Base-by-base conservation (phyloP, 2,888 invertebrate genomes). In the Sisyra terminalis region DNA sequence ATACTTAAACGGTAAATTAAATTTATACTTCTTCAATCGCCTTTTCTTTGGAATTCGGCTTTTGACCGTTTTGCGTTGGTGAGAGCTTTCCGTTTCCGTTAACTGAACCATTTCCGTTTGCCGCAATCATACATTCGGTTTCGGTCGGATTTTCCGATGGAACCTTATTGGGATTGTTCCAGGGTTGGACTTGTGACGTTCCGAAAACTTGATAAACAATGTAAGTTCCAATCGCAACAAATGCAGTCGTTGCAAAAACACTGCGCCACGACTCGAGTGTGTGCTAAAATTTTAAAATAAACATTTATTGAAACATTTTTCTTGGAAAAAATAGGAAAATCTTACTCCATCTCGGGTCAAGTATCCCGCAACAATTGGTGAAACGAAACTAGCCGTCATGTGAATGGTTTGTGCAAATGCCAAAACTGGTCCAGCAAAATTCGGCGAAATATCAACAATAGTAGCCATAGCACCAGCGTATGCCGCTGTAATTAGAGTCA, bases 341-440 rank as follows among this genome's bases (percentile, higher is more conserved):
- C 63, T 66, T 57, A 73, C 77, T 54, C 69, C 69, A 48, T 71
- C 63, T 49, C 70, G 62, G 15, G 75, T 66, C 44, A 79, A 58
- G 47, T 70, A 60, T 47, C 78, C 78, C 48, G 74, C 72, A 13
- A 69, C 71, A 43, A 78, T 56, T 1, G 79, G 79, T 40, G 78
- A 78, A 30, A 79, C 53, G 54, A 79, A 80, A 52, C 78, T 78
- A 18, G 79, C 79, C 9, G 75, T 71, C 79, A 80, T 80, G 57
- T 79, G 79, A 51, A 80, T 78, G n/a, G 79, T 79, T 62, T 80
- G 79, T 49, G 78, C 77, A 57, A 79, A 80, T 10, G 79, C 78
- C 48, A 80, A 58, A 37, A 79, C 75, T 29, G 78, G 78, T 41
- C 72, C 65, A 41, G 82, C 81, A 51, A 78, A 74, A 61, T 82